Evolutionary conservation across 2,888 invertebrate species (phyloP).

Genomic region (Drosophila phalerata): DNA sequence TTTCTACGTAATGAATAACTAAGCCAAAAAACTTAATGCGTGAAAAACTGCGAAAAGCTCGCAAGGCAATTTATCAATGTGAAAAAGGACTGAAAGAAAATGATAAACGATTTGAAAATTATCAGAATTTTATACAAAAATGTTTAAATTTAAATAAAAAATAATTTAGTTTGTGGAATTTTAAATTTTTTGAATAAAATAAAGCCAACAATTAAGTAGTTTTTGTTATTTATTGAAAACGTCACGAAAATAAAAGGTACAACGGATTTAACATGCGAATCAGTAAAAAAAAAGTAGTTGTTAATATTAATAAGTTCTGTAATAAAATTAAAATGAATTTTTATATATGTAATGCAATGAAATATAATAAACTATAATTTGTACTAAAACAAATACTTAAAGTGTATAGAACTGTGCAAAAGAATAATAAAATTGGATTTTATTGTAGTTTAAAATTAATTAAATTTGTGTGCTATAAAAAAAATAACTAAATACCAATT

Average conservation of each 20-base stretch:
- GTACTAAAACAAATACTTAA: too few relatives aligned
- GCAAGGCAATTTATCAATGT: conserved; percentile 13
- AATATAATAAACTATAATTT: too few relatives aligned
- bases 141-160: not conserved
- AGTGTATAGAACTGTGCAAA: too few relatives aligned
- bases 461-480: too few relatives aligned
- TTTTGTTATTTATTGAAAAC: not conserved
- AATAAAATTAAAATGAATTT: too few relatives aligned
- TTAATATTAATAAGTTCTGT: too few relatives aligned
- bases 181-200: not conserved
- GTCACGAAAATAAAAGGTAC: not conserved
- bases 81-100: conserved; percentile 23
- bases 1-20: conserved; percentile 32
- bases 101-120: conserved; percentile 18
- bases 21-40: conserved; percentile 31
- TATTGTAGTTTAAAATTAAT: too few relatives aligned
- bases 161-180: not conserved
- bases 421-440: too few relatives aligned
- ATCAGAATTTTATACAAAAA: not conserved
- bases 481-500: too few relatives aligned
- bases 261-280: too few relatives aligned
- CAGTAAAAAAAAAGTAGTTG: too few relatives aligned
- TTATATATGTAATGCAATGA: too few relatives aligned
- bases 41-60: conserved; percentile 25
- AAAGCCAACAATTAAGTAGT: not conserved